Base-by-base conservation (phyloP, 1,140 invertebrate species). In the Antheraea pernyi region DNA sequence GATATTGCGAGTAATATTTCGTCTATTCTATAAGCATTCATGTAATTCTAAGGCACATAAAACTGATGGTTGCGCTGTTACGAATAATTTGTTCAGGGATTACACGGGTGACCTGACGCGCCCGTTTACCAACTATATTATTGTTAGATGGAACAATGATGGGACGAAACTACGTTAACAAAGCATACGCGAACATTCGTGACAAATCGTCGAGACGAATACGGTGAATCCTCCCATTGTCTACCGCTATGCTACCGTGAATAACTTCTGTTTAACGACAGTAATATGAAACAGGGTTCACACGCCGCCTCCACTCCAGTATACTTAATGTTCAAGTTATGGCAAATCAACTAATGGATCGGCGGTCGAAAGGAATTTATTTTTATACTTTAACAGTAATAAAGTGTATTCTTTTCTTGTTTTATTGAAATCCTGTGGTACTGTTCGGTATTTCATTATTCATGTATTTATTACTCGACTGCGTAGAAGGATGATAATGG, bases 221-320 rank as follows among this genome's bases (percentile, higher is more conserved):
- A 71, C 76, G 68, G 48, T 67, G 72, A 80, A 87, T 89, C 83
- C 86, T 86, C 81, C 78, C 79, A 89, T 89, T 89, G 86, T 89
- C 69, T 81, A 70, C 65, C 53, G 68, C 53, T 73, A 63, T 62
- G 70, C 73, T 77, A 73, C 75, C 73, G 75, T 80, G 71, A 85
- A 84, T 67, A 71, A 69, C 76, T 76, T 68, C 64, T 67, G 64
- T 76, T 79, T 75, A 73, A 69, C 68, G 64, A 66, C 68, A 67
- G 67, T 80, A 72, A 75, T 78, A 68, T 70, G 71, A 72, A 75
- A 72, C 62, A 68, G 46, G 36, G 68, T 81, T 83, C 81, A 75
- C 81, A 81, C 79, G 79, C 39, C 62, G 46, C 46, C 0, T 42
- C 11, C 39, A 11, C 39, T 11, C 39, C 11, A 3, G 11, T 53